Conservation (phyloP, 2,888 invertebrate species). For the Nomada fucata region DNA sequence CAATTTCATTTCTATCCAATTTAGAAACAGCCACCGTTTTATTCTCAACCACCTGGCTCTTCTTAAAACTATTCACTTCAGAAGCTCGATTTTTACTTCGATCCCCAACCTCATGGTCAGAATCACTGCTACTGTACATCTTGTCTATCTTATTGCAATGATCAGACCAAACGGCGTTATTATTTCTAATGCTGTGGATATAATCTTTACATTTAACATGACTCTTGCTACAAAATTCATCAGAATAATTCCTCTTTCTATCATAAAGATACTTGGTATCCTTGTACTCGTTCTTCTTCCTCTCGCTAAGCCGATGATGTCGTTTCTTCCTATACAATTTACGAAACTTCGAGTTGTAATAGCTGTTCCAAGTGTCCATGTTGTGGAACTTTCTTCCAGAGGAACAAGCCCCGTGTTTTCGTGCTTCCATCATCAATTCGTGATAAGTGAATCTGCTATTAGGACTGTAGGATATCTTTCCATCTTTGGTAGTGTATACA, state of each 20-base stretch:
- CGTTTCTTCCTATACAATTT: conserved; percentile 57
- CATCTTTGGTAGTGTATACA: conserved; percentile 82
- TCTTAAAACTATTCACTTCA: conserved; percentile 2
- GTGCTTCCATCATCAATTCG: conserved; percentile 78
- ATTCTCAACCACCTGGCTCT: not conserved
- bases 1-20: not conserved
- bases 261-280: conserved; percentile 42
- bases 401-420: conserved; percentile 70
- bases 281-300: conserved; percentile 44
- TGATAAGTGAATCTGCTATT: conserved; percentile 80
- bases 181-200: conserved; percentile 37
- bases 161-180: conserved; percentile 37
- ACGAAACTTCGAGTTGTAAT: conserved; percentile 56
- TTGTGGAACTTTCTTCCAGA: conserved; percentile 53
- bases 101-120: conserved; percentile 29
- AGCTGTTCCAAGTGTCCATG: conserved; percentile 37
- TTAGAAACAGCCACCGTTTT: not conserved
- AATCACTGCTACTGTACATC: conserved; percentile 45
- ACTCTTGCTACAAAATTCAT: conserved; percentile 32
- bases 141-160: conserved; percentile 17
- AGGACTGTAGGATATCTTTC: conserved; percentile 82
- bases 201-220: conserved; percentile 36
- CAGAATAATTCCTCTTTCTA: conserved; percentile 24
- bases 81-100: conserved; percentile 1
- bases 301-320: conserved; percentile 20